Evolutionary conservation across 1,140 invertebrate genomes (phyloP), one percentile per base, ranked within the genome.

Genomic region (Anadara kagoshimensis): DNA sequence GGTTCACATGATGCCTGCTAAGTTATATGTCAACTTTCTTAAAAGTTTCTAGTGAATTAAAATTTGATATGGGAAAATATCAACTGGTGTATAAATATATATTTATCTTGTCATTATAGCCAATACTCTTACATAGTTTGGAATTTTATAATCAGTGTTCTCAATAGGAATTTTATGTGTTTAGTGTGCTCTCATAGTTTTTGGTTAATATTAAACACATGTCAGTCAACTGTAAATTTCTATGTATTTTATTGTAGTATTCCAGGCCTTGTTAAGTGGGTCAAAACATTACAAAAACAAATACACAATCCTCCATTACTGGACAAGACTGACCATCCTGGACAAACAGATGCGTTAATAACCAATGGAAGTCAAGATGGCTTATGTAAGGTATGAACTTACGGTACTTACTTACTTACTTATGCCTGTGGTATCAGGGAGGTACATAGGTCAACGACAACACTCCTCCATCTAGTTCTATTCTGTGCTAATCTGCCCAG

Each of bases 301-400:
- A 84, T 92, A 57, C 94, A 95, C 82, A 90, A 92, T 4, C 93
- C 94, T 2, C 93, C 94, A 14, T 88, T 91, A 4, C 92, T 92
- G 89, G 88, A 91, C 20, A 89, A 91, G 0, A 90, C 90, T 0
- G 92, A 93, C 64, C 65, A 77, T 10, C 26, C 68, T 24, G 64
- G 76, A 22, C 59, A 75, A 26, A 78, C 78, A 53, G 76, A 83
- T 12, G 82, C 94, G 8, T 85, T 94, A 41, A 90, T 95, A 14
- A 94, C 94, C 1, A 91, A 92, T 73, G 94, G 94, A 14, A 92
- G 92, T 61, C 94, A 95, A 87, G 94, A 95, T 89, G 94, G 93
- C 14, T 91, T 95, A 70, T 93, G 93, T 86, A 93, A 94, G 87
- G 91, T 86, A 66, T n/a, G 26, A 36, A 11, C 7, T 22, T n/a